These are phyloP conservation scores for Lasioglossum leucozonium DNA, from an alignment of 2,888 invertebrate species.

Conservation along the genomic window DNA sequence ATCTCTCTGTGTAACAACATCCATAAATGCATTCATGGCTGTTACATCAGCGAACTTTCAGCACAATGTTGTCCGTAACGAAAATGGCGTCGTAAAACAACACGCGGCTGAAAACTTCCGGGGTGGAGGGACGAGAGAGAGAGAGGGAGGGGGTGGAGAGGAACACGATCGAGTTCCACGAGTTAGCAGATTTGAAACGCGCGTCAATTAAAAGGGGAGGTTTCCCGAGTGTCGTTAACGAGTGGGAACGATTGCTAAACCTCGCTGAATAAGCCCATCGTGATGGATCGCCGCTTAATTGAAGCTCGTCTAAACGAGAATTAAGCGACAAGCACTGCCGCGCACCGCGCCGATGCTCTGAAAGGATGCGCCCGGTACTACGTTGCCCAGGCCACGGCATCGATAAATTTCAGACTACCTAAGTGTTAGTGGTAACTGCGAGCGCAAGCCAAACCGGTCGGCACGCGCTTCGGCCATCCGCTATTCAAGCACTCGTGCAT, in stretches of 20 bases:
- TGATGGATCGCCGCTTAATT: constrained; percentile 60
- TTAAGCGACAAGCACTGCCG: constrained; percentile 55
- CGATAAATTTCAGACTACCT: constrained; percentile 75
- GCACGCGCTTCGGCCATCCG: constrained; percentile 75
- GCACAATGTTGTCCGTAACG: background rate
- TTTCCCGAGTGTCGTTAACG: constrained; percentile 20
- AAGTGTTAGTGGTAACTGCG: constrained; percentile 69
- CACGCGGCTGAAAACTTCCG: background rate
- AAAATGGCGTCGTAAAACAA: background rate
- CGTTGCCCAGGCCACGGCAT: constrained; percentile 56
- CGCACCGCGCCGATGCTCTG: constrained; percentile 22
- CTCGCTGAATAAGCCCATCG: background rate
- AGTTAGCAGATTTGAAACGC: background rate
- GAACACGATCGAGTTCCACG: background rate
- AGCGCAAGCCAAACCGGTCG: constrained; percentile 81
- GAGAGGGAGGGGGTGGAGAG: background rate
- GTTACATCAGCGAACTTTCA: background rate
- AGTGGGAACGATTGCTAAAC: constrained; percentile 32
- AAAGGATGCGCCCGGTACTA: constrained; percentile 53
- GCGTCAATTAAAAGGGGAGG: constrained; percentile 10
- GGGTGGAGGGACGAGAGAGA: too few relatives aligned
- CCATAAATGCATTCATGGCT: background rate
- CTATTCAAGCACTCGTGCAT: constrained; percentile 45
- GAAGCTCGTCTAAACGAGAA: constrained; percentile 61
- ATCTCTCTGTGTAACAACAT: background rate